A percentile compares a stretch with the other conserved stretches of the same genome.
These are phyloP conservation scores for Lobophora halterata DNA, from an alignment of 2,888 invertebrate genomes.

Conservation along the genomic window DNA sequence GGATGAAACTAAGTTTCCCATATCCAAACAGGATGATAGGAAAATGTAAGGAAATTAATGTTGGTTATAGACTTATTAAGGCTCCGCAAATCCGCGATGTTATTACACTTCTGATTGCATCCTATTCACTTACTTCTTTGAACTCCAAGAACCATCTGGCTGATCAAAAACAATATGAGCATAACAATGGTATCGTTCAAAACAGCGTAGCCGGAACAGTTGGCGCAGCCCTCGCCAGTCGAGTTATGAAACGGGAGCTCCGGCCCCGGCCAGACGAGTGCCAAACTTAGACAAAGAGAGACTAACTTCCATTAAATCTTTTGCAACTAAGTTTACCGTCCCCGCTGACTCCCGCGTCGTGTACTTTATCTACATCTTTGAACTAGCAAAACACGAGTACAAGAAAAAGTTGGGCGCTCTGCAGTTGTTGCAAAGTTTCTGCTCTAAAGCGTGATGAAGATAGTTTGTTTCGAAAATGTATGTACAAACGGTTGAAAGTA, in stretches of 20 bases:
- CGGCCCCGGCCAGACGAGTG: slow-evolving; percentile 62
- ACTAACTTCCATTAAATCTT: slow-evolving; percentile 79
- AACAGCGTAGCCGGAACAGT: slow-evolving; percentile 20
- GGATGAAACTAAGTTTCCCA: no score
- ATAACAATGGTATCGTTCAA: slow-evolving; percentile 18
- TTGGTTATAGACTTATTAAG: no score
- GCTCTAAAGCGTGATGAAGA: slow-evolving; percentile 14
- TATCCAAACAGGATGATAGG: no score
- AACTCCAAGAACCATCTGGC: slow-evolving; percentile 9
- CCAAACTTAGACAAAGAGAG: slow-evolving; percentile 76
- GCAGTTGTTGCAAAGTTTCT: slow-evolving; percentile 19
- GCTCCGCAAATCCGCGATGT: no score
- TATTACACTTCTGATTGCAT: no score
- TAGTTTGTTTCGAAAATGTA: slow-evolving; percentile 10
- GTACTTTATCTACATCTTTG: slow-evolving; percentile 26
- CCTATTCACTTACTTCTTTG: no score
- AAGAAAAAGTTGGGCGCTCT: slow-evolving; percentile 22
- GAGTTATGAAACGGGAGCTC: slow-evolving; percentile 64
- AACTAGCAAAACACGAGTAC: slow-evolving; percentile 29
- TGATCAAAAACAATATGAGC: slow-evolving; percentile 20
- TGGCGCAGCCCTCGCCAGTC: slow-evolving; percentile 50
- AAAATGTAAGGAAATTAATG: no score
- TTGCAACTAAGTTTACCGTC: slow-evolving; percentile 70
- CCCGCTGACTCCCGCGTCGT: slow-evolving; percentile 55
- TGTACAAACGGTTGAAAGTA: slow-evolving; percentile 1